phyloP scores from a whole-genome alignment of 2,888 invertebrate species.

The Netelia melanura region DNA sequence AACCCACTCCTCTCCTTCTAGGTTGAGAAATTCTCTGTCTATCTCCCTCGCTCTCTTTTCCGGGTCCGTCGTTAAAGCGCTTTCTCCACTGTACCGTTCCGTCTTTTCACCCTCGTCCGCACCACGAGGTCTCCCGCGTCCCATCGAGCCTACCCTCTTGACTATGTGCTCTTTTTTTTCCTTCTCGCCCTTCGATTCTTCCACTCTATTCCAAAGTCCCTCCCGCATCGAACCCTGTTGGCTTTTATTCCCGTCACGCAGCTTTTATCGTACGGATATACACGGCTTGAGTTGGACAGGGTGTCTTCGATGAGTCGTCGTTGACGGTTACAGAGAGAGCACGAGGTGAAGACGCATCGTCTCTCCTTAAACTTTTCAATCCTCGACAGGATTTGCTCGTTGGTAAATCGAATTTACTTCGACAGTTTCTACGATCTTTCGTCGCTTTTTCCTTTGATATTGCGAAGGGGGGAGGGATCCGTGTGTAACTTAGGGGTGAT shows the following conservation, averaged over 20 bases:
- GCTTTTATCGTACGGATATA: conserved; percentile 33
- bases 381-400: not conserved
- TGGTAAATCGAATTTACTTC: not conserved
- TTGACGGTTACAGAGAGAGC: conserved; percentile 16
- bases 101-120: conserved; percentile 39
- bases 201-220: conserved; percentile 47
- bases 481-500: not conserved
- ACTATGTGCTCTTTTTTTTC: conserved; percentile 41
- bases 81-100: conserved; percentile 37
- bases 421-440: not conserved
- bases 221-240: conserved; percentile 52
- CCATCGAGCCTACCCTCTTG: conserved; percentile 45
- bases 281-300: conserved; percentile 12
- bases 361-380: conserved; percentile 45
- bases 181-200: conserved; percentile 59
- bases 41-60: conserved; percentile 47
- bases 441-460: conserved; percentile 16
- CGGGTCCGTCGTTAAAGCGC: conserved; percentile 11
- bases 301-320: conserved; percentile 48
- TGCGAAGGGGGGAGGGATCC: not conserved
- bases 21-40: conserved; percentile 57
- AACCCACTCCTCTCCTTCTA: conserved; percentile 66
- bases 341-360: conserved; percentile 29
- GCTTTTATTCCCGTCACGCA: conserved; percentile 56
- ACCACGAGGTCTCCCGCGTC: conserved; percentile 20